Conservation (phyloP, 2,797 vertebrate species). For the Lepus oiostolus region DNA sequence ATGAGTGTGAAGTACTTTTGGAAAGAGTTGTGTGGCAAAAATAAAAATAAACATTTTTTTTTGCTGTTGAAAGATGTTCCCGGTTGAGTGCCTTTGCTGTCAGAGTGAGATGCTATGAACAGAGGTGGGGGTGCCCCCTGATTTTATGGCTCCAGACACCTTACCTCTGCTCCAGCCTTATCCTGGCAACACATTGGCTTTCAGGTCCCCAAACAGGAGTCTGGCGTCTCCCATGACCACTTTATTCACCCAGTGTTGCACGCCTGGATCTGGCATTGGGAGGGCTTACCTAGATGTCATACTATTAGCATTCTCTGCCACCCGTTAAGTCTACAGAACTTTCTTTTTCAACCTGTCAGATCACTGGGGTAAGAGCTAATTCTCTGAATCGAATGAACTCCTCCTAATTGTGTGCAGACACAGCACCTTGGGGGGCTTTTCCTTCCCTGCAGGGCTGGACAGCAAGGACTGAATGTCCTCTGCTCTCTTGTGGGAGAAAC, state of each 20-base stretch:
- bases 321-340: not conserved
- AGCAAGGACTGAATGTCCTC: not conserved
- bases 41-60: constrained; percentile 68
- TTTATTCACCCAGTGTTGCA: not conserved
- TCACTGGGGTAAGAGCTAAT: not conserved
- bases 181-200: not conserved
- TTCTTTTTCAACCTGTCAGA: not conserved
- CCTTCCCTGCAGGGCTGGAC: constrained; percentile 26
- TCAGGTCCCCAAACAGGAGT: not conserved
- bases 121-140: not conserved
- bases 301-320: not conserved
- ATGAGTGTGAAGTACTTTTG: not conserved
- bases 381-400: constrained; percentile 37
- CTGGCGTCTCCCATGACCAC: not conserved
- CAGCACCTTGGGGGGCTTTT: not conserved
- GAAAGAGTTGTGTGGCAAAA: constrained; percentile 56
- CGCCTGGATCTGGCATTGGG: not conserved
- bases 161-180: not conserved
- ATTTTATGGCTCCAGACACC: not conserved
- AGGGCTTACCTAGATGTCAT: not conserved
- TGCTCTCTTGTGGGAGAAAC: not conserved
- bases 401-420: not conserved
- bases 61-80: constrained; percentile 46
- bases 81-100: not conserved
- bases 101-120: not conserved